These are phyloP conservation scores for Lophochroa leadbeateri DNA, from an alignment of 2,113 vertebrate species.

Conservation along the genomic window DNA sequence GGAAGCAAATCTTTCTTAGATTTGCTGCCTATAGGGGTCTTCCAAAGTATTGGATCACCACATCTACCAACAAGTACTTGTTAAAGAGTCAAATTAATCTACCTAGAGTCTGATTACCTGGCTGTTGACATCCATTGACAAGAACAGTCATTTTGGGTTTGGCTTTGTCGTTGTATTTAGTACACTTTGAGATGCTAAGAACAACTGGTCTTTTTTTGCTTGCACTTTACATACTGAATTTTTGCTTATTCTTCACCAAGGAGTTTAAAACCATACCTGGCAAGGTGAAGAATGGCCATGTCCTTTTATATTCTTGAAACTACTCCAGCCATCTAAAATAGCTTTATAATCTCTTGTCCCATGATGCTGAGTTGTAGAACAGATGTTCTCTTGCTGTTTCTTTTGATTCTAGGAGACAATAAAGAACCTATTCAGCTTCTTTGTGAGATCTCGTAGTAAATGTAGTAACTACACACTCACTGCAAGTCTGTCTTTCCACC, in stretches of 20 bases:
- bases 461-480: rapidly evolving
- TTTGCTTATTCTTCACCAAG: not conserved
- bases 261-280: not conserved
- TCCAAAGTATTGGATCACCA: not conserved
- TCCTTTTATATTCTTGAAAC: not conserved
- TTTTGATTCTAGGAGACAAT: not conserved
- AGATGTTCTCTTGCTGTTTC: not conserved
- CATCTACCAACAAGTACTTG: not conserved
- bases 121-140: not conserved
- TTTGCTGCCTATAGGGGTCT: not conserved
- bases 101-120: not conserved
- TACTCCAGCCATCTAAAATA: not conserved
- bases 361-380: not conserved
- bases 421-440: not conserved
- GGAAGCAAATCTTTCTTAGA: not conserved
- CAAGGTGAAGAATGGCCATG: not conserved
- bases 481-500: not conserved
- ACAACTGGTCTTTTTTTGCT: not conserved
- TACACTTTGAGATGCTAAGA: not conserved
- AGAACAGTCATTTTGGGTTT: not conserved
- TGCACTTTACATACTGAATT: not conserved
- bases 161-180: not conserved
- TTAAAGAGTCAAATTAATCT: not conserved
- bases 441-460: not conserved
- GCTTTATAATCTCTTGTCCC: not conserved